Evolutionary conservation across 2,888 invertebrate genomes (phyloP), one percentile per base, ranked within the genome.

Genomic region (Petrophora chlorosata): DNA sequence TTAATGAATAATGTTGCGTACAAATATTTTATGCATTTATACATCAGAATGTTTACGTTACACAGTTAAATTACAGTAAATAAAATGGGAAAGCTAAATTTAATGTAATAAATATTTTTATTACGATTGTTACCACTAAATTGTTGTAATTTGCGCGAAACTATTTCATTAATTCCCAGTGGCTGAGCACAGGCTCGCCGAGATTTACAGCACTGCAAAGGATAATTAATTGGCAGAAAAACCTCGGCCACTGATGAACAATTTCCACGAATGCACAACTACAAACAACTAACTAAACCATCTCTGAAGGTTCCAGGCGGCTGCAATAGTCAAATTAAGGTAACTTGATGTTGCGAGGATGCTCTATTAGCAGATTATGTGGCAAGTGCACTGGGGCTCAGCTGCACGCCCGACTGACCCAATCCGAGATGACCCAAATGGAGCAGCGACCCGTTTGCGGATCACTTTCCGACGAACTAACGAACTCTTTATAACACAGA

Each of bases 391-490:
- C 59, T 59, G 65, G 57, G 62, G 60, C 65, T 69, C 60, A 54
- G 56, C 60, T 60, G 33, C 56, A 63, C 59, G 75, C 54, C 70
- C 78, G 68, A 69, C 65, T 78, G 74, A 76, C 78, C 76, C 70
- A 61, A 73, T 76, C 68, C 70, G 67, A 33, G 65, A 72, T 80
- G 82, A 81, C 80, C 82, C 68, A 28, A 73, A 81, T 81, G 72
- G 61, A 65, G 64, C 56, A 63, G 61, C 29, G 74, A 75, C 71
- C 74, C 68, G 73, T 77, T 79, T 72, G 67, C 67, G 66, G 72
- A 78, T 73, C 77, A 72, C 70, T 76, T 70, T 67, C 56, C 30
- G 53, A 59, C 69, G 62, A n/a, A 23, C 7, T n/a, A n/a, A n/a
- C n/a, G n/a, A 72, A 73, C 67, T 69, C 68, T 62, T 63, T 63